Percentiles rank a stretch among this genome's conserved stretches.
Evolutionary conservation across 2,113 vertebrate genomes (phyloP).

Genomic region (Chamaea fasciata): DNA sequence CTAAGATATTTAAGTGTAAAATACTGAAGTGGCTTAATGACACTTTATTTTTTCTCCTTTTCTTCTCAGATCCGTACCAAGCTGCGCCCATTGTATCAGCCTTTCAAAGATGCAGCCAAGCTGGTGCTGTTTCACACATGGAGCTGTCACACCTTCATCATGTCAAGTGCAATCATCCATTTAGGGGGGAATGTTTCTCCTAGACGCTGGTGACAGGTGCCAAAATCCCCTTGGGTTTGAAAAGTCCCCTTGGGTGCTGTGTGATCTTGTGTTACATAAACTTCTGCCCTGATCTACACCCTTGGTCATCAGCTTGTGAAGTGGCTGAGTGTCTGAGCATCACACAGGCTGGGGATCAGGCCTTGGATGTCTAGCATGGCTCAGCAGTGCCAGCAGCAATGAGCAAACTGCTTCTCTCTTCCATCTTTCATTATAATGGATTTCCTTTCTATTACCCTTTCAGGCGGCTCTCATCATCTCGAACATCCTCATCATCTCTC

Average conservation of each 20-base stretch:
- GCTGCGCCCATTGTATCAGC: not conserved
- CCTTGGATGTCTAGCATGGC: rapidly evolving
- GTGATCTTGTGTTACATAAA: not conserved
- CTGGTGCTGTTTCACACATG: not conserved
- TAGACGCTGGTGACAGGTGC: not conserved
- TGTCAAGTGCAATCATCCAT: not conserved
- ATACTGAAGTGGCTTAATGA: not conserved
- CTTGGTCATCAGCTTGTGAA: not conserved
- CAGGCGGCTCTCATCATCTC: not conserved
- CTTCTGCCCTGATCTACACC: not conserved
- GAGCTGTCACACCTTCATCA: not conserved
- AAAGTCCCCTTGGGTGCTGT: not conserved
- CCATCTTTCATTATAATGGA: not conserved
- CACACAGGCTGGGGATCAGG: rapidly evolving
- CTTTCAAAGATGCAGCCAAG: not conserved
- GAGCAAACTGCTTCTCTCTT: not conserved
- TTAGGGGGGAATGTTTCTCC: not conserved
- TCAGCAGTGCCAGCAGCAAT: not conserved
- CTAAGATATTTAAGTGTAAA: not conserved
- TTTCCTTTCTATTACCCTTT: not conserved
- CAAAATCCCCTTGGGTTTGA: not conserved
- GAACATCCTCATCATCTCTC: not conserved
- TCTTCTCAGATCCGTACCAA: not conserved
- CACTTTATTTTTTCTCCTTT: not conserved
- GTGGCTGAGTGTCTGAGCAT: rapidly evolving